Evolutionary conservation across 2,888 invertebrate species (phyloP).

Genomic region (Lydus trimaculatus): DNA sequence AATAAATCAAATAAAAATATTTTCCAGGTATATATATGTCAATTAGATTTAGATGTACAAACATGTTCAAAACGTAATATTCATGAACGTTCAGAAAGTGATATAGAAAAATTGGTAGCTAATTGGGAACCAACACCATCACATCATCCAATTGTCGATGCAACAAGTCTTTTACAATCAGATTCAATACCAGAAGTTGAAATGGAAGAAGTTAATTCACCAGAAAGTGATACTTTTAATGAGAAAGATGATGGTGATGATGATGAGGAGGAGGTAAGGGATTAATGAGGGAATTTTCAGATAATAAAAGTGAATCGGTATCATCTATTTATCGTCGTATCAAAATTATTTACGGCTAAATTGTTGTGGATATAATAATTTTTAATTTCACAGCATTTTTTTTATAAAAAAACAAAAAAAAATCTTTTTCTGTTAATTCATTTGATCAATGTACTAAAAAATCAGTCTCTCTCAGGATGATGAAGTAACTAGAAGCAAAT

Average conservation of each 20-base stretch:
- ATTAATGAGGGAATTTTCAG: conserved; percentile 8
- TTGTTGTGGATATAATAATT: conserved; percentile 21
- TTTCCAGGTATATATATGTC: conserved; percentile 85
- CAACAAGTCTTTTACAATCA: conserved; percentile 83
- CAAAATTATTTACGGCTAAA: conserved; percentile 1
- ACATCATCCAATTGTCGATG: conserved; percentile 83
- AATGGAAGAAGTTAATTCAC: conserved; percentile 70
- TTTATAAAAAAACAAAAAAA: background rate
- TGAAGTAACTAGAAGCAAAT: conserved; percentile 71
- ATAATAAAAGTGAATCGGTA: background rate
- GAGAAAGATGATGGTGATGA: conserved; percentile 52
- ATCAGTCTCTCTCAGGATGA: conserved; percentile 57
- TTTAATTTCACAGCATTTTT: conserved; percentile 43
- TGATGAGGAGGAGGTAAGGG: conserved; percentile 59
- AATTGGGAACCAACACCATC: conserved; percentile 81
- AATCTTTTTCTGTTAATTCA: conserved; percentile 16
- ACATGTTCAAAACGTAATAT: conserved; percentile 84
- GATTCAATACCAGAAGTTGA: conserved; percentile 84
- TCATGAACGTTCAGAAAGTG: conserved; percentile 79
- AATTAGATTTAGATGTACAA: conserved; percentile 82
- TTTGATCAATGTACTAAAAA: conserved; percentile 44
- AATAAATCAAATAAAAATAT: background rate
- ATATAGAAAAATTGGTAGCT: conserved; percentile 75
- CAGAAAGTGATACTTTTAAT: conserved; percentile 35
- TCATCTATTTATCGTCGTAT: background rate